Evolutionary conservation across 1,140 invertebrate species (phyloP).

Genomic region (Trachelipus rathkii): DNA sequence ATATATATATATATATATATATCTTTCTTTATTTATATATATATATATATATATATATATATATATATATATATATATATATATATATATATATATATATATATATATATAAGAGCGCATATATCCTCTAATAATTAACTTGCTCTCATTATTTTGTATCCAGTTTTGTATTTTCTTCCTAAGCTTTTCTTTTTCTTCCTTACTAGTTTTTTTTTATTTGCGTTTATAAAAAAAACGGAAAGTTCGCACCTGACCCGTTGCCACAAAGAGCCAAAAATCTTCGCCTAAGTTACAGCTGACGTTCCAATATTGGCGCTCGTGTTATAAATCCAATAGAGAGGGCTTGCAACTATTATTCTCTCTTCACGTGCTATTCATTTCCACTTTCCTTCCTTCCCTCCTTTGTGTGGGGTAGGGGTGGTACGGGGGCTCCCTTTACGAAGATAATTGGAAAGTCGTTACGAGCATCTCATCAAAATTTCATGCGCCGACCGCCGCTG

Average conservation of each 20-base stretch:
- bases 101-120: too few species aligned
- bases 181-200: too few species aligned
- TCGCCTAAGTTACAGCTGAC: constrained; percentile 3
- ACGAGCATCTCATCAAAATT: neutral
- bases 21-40: too few species aligned
- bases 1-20: neutral
- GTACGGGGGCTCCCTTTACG: neutral
- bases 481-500: neutral
- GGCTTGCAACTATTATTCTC: neutral
- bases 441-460: constrained; percentile 4
- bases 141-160: too few species aligned
- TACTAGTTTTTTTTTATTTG: too few species aligned
- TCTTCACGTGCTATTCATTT: neutral
- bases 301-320: neutral
- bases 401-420: neutral
- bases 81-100: too few species aligned
- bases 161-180: too few species aligned
- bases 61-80: neutral
- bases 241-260: constrained; percentile 1
- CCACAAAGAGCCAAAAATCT: constrained; percentile 6
- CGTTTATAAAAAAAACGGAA: neutral
- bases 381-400: neutral
- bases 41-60: constrained; percentile 5
- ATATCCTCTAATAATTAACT: too few species aligned
- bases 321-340: constrained; percentile 1